Evolutionary conservation across 2,113 vertebrate genomes (phyloP).

Genomic region (Anseranas semipalmata): DNA sequence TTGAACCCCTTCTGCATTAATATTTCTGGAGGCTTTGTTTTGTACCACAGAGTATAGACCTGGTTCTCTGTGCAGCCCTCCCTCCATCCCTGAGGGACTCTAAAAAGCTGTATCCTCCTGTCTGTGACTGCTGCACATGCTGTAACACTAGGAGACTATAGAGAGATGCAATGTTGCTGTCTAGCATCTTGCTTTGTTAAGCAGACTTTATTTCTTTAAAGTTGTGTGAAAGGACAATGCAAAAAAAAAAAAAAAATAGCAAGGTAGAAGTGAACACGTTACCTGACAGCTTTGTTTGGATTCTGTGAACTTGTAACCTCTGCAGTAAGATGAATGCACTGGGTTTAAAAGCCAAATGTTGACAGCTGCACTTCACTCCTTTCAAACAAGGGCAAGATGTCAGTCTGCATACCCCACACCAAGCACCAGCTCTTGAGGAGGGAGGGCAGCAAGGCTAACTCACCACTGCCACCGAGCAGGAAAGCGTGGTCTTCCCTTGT

Average conservation of each 20-base stretch:
- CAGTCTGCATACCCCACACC: background rate
- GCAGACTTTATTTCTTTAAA: background rate
- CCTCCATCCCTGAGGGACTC: background rate
- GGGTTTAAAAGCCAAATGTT: background rate
- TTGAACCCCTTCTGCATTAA: accelerated
- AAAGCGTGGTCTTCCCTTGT: background rate
- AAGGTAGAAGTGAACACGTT: background rate
- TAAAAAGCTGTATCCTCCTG: background rate
- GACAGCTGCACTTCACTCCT: background rate
- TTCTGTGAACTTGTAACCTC: background rate
- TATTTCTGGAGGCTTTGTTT: background rate
- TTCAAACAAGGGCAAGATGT: background rate
- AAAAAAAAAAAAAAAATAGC: background rate
- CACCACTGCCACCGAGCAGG: background rate
- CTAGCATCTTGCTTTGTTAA: background rate
- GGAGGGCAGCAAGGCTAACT: background rate
- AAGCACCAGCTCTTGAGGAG: background rate
- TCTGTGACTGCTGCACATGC: background rate
- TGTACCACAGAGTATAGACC: background rate
- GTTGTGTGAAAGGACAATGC: background rate
- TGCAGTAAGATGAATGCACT: background rate
- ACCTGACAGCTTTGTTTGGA: background rate
- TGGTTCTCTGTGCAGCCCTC: background rate
- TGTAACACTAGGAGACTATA: background rate
- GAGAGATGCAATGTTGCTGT: background rate